Evolutionary conservation across 2,888 invertebrate species (phyloP).

Genomic region (Diogma glabrata): DNA sequence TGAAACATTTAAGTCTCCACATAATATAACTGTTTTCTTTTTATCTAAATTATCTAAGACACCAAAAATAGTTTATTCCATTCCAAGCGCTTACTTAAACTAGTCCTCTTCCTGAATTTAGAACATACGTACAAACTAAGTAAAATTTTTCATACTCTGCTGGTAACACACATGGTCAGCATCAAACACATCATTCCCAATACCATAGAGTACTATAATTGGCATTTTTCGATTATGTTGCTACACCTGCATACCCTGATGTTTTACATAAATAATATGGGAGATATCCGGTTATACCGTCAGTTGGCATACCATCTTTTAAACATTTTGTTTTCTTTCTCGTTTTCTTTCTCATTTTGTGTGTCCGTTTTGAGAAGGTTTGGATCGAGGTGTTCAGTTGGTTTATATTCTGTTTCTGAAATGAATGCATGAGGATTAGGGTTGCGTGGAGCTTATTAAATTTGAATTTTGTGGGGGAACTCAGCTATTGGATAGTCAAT

Average conservation of each 20-base stretch:
- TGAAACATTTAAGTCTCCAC: constrained; percentile 96
- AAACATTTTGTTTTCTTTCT: constrained; percentile 88
- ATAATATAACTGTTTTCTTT: constrained; percentile 87
- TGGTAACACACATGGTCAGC: constrained; percentile 79
- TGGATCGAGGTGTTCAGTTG: no score
- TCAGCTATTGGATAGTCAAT: no score
- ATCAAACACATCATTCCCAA: constrained; percentile 61
- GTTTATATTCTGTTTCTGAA: no score
- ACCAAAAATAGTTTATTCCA: constrained; percentile 82
- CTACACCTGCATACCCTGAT: constrained; percentile 90
- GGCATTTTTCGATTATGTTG: constrained; percentile 78
- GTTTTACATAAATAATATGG: constrained; percentile 62
- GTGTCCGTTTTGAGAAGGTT: no score
- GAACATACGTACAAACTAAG: constrained; percentile 84
- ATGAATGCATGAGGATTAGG: no score
- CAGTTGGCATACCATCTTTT: constrained; percentile 67
- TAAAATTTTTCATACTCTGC: constrained; percentile 89
- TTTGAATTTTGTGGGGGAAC: no score
- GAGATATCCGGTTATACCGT: constrained; percentile 59
- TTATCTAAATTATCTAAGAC: constrained; percentile 70
- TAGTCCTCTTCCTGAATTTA: constrained; percentile 84
- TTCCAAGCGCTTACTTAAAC: constrained; percentile 75
- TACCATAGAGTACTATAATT: constrained; percentile 67
- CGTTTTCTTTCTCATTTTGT: no score
- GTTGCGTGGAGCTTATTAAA: no score